A percentile compares a stretch with the other conserved stretches of the same genome.
Conservation (phyloP, 2,888 invertebrate species). For the Allygus modestus region DNA sequence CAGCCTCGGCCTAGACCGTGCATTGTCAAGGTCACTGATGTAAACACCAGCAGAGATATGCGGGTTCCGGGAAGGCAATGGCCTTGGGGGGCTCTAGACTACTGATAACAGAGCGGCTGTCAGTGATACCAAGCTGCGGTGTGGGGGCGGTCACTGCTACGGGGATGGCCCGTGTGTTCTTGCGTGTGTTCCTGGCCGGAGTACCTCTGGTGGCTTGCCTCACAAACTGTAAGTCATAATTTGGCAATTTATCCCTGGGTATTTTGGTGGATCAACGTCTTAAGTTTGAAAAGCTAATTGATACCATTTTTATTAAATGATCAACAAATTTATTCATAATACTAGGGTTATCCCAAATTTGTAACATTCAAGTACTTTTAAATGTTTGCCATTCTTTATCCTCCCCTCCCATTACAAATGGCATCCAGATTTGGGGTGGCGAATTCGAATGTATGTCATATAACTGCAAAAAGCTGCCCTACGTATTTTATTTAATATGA, state of each 20-base stretch:
- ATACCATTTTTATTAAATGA: neutral
- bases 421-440: too few species aligned
- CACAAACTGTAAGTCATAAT: slow-evolving; percentile 1
- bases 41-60: neutral
- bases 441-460: too few species aligned
- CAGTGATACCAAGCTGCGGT: neutral
- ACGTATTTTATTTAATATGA: too few species aligned
- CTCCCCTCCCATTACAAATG: too few species aligned
- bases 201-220: neutral
- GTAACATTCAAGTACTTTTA: neutral
- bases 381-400: too few species aligned
- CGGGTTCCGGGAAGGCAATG: slow-evolving; percentile 13
- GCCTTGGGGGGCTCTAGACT: neutral
- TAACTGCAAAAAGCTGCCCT: too few species aligned
- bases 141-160: neutral
- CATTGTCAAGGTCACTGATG: slow-evolving; percentile 10
- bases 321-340: neutral
- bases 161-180: neutral
- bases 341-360: neutral
- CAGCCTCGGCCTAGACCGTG: neutral
- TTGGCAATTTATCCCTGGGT: neutral
- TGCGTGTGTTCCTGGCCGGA: neutral
- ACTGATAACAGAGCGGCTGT: neutral
- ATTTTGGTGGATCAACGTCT: too few species aligned
- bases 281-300: neutral